Conservation (phyloP, 2,888 invertebrate species). For the Scaptomyza reducta region DNA sequence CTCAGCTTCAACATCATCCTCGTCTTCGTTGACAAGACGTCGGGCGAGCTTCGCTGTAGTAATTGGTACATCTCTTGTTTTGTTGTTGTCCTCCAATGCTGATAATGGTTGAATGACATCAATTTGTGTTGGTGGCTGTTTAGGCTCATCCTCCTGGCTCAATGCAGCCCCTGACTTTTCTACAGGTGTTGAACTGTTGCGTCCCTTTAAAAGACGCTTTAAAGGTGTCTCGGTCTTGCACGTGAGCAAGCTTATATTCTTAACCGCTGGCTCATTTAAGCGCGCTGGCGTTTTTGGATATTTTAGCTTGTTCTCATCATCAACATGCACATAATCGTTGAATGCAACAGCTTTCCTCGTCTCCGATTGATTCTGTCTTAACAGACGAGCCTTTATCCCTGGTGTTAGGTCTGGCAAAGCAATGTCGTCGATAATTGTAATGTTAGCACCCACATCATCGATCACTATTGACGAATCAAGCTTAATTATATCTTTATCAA, state of each 20-base stretch:
- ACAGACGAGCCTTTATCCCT: neutral
- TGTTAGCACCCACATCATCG: neutral
- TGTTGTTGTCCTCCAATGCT: slow-evolving; percentile 10
- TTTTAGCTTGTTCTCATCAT: slow-evolving; percentile 45
- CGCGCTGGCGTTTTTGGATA: slow-evolving; percentile 77
- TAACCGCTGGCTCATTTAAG: neutral
- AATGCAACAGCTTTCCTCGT: slow-evolving; percentile 62
- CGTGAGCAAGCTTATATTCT: neutral
- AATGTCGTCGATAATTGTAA: neutral
- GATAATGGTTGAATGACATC: slow-evolving; percentile 47
- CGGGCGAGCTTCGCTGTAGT: neutral
- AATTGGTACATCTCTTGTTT: neutral
- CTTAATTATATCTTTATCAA: neutral
- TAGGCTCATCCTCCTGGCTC: neutral
- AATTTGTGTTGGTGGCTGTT: slow-evolving; percentile 44
- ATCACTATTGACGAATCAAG: neutral
- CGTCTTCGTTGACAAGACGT: slow-evolving; percentile 26
- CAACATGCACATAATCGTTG: slow-evolving; percentile 25
- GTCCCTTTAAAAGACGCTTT: slow-evolving; percentile 33
- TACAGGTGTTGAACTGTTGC: slow-evolving; percentile 63
- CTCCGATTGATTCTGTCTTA: slow-evolving; percentile 6
- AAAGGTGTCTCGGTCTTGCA: slow-evolving; percentile 23
- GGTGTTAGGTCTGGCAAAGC: slow-evolving; percentile 26
- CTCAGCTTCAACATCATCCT: slow-evolving; percentile 31
- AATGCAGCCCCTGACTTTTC: slow-evolving; percentile 17